Base-by-base conservation (phyloP, 1,140 invertebrate species). In the Eriocheir sinensis region DNA sequence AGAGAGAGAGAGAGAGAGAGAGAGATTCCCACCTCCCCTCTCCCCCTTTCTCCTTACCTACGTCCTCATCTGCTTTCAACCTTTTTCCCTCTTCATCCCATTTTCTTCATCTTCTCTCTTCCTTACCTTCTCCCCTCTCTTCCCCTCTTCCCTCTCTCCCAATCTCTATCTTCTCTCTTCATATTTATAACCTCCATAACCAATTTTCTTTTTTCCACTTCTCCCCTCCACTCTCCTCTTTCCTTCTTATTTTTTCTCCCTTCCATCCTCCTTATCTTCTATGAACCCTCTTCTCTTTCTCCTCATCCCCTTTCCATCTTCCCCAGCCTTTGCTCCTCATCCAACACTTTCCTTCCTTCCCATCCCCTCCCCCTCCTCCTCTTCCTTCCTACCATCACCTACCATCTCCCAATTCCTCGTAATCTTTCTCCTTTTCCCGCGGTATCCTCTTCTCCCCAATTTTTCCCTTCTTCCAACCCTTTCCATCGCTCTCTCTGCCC, bases 1-100 rank as follows among this genome's bases (percentile, higher is more conserved):
- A 32, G 30, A 86, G 83, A 36, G 30, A 86, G 83, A 36, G 30
- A 86, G 83, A 86, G 30, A 86, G 80, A 86, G 83, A 86, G 30
- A 36, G 83, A 32, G 30, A 86, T n/a, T n/a, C n/a, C n/a, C n/a
- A n/a, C n/a, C n/a, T 6, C 81, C 81, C 6, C 40, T 38, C n/a
- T 6, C 81, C 34, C 30, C n/a, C 30, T 85, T 6, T 38, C 27
- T 34, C n/a, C 30, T 38, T 6, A 12, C 0, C 30, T 36, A 32
- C 30, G 6, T 15, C 27, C 30, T 32, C 81, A 6, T 4, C n/a
- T 8, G 0, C 81, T 21, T 0, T 34, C 81, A 30, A 15, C 81
- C n/a, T 12, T n/a, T 21, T 4, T n/a, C n/a, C 81, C 17, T 6
- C n/a, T 0, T 21, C 30, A 9, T n/a, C 9, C 30, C 6, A 15